Evolutionary conservation across 2,888 invertebrate genomes (phyloP), one percentile per base, ranked within the genome.

Genomic region (Zootermopsis nevadensis): DNA sequence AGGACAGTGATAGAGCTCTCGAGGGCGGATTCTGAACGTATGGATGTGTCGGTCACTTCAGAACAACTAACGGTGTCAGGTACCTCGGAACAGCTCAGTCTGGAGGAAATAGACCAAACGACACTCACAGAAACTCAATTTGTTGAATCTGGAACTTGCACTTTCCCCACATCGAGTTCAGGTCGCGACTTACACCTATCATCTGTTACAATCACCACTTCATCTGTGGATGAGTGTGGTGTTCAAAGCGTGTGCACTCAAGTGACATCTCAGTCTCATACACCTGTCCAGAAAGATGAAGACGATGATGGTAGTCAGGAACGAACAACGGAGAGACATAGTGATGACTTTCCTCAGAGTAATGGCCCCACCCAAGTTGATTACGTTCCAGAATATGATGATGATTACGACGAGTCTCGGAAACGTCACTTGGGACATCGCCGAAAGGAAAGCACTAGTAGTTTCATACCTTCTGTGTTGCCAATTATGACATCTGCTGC

Each of bases 291-390:
- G 83, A 86, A 87, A 55, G 82, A 83, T 31, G 33, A 30, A 31
- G 80, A 82, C 60, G 53, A 82, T 79, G 84, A 82, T n/a, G n/a
- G n/a, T n/a, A 79, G 60, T 38, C 79, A 79, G 27, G 66, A 3
- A 27, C n/a, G 19, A 15, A 33, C 24, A 33, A 27, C 79, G n/a
- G 33, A 79, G 27, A 66, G 10, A 76, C 69, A 82, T 31, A 48
- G 77, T 72, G 82, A 85, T 72, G 84, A 82, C 66, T 82, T 85
- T 35, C 84, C 85, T 60, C 86, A 86, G 35, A 87, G 86, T 80
- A 91, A 91, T 89, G 91, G 91, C 22, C 91, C 91, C 81, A 90
- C 91, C 76, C 91, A 91, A 88, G 91, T 91, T 66, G 91, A 91
- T 31, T 91, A 90, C 86, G 88, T 88, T 81, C 90, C 91, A 35